A percentile compares a stretch with the other conserved stretches of the same genome.
phyloP scores from a whole-genome alignment of 2,797 vertebrate species.

The Pipistrellus nathusii region DNA sequence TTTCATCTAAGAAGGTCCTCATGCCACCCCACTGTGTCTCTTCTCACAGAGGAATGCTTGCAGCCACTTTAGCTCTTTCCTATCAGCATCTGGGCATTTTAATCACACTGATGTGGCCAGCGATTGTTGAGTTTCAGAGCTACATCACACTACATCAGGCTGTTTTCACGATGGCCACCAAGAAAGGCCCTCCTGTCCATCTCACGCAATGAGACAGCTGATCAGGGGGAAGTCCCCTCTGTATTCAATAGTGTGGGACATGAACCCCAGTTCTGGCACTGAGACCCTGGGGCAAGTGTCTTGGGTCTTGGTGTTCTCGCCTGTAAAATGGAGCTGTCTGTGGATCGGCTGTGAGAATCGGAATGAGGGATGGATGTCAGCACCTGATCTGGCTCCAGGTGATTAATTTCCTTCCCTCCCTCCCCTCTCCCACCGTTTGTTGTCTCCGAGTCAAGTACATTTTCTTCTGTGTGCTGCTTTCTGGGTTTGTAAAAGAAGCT shows the following conservation, averaged over 20 bases:
- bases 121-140: background rate
- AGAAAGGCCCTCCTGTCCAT: background rate
- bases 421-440: too few relatives aligned
- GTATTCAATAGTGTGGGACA: background rate
- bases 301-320: conserved; percentile 11
- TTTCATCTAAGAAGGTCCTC: background rate
- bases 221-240: background rate
- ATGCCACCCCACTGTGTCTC: background rate
- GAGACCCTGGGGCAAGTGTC: background rate
- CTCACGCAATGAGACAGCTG: background rate
- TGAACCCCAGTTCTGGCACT: background rate
- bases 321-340: background rate
- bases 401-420: background rate
- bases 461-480: background rate
- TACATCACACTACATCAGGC: background rate
- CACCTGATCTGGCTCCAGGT: background rate
- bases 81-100: background rate
- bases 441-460: background rate
- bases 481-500: conserved; percentile 46
- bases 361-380: background rate
- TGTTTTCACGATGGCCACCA: background rate
- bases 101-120: background rate
- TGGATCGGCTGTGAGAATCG: background rate
- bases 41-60: background rate
- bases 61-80: background rate